Percentiles rank a stretch among this genome's conserved stretches.
phyloP scores from a whole-genome alignment of 2,797 vertebrate species.

The Sebastes vulpes region DNA sequence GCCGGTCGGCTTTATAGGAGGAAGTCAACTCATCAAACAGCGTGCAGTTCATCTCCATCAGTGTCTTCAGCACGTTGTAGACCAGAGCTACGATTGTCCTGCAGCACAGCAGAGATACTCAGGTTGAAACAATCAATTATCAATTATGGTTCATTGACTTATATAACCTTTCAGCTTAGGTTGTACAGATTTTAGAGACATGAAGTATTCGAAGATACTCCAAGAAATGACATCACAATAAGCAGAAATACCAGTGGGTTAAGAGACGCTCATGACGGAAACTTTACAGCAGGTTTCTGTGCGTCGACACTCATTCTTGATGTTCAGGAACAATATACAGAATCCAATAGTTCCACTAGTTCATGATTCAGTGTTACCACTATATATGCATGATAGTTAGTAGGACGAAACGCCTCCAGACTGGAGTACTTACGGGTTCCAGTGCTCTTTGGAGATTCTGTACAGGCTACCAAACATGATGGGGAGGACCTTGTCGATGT shows the following conservation, averaged over 20 bases:
- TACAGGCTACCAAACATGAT: slow-evolving; percentile 98
- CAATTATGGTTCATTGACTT: too few species aligned
- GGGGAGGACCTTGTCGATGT: slow-evolving; percentile 95
- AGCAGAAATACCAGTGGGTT: too few species aligned
- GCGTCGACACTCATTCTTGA: neutral
- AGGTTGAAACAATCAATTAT: neutral
- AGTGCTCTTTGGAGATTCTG: slow-evolving; percentile 99
- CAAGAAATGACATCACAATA: too few species aligned
- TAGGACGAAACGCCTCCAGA: neutral
- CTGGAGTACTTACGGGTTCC: slow-evolving; percentile 93
- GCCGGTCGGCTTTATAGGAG: slow-evolving; percentile 96
- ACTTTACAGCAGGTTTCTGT: neutral
- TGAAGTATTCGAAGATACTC: too few species aligned
- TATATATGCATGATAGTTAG: neutral
- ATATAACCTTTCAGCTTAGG: too few species aligned
- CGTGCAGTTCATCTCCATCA: slow-evolving; percentile 98
- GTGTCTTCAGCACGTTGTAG: slow-evolving; percentile 96
- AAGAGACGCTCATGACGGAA: neutral
- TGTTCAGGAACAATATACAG: too few species aligned
- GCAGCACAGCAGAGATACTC: slow-evolving; percentile 27
- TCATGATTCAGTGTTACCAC: neutral
- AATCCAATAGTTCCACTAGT: too few species aligned
- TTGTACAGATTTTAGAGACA: too few species aligned
- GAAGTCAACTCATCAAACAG: slow-evolving; percentile 96
- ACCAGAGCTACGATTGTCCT: slow-evolving; percentile 98